Base-by-base conservation (phyloP, 2,888 invertebrate genomes). In the Nemapogon koenigi region DNA sequence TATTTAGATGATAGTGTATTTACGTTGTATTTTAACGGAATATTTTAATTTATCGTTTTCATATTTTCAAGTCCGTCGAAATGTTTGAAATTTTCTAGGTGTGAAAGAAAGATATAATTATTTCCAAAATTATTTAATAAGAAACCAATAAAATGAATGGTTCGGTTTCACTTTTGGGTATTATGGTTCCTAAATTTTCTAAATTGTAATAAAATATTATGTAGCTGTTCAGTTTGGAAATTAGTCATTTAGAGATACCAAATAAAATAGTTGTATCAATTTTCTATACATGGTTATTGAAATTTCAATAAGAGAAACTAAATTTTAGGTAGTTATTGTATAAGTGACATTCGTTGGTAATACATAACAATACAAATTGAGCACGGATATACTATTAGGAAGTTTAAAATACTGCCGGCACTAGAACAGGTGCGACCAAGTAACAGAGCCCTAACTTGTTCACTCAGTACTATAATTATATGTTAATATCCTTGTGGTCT, bases 161-260 rank as follows among this genome's bases (percentile, higher is more conserved):
- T 73, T 76, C 52, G 67, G 72, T 75, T 76, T 64, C 73, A 71
- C 68, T 68, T 78, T 76, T 73, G 75, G 78, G 78, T 78, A 76
- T 78, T 78, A 76, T 73, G 76, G 78, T 78, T 78, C 78, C 78
- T 78, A 78, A 78, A 76, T 78, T 76, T 75, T 78, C 75, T 72
- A 78, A 76, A 78, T 73, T 76, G 73, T 76, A 78, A 76, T 75
- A 75, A 72, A 11, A 27, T 27, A 30, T 30, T 17, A 69, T 63
- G 71, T 76, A 76, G 61, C 68, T 75, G 75, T 62, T 63, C 73
- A n/a, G 76, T 73, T 70, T 72, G 68, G 62, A 68, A 62, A 52
- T 67, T 72, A 73, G 69, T 57, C 54, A 58, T 69, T 70, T 78
- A 78, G 76, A 60, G 67, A 64, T 76, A 78, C 72, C 73, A 73